A percentile compares a stretch with the other conserved stretches of the same genome.
Conservation (phyloP, 2,113 vertebrate species). For the Riparia riparia region DNA sequence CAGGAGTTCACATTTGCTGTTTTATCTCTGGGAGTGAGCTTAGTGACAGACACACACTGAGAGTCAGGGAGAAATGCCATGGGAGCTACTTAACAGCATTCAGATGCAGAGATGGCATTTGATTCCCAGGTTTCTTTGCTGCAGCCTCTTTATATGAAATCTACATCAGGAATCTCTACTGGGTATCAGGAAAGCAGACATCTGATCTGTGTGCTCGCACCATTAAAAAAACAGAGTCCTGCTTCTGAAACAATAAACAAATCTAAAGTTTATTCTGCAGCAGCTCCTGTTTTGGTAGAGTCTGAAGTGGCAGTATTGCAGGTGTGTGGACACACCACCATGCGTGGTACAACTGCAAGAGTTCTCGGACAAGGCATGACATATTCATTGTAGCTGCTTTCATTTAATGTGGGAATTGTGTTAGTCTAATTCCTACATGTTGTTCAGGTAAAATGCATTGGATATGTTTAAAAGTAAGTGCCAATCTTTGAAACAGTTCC, state of each 20-base stretch:
- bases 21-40: slow-evolving; percentile 76
- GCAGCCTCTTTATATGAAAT: slow-evolving; percentile 56
- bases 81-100: slow-evolving; percentile 71
- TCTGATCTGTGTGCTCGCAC: neutral
- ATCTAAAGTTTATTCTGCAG: slow-evolving; percentile 34
- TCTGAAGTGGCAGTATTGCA: neutral
- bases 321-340: neutral
- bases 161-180: slow-evolving; percentile 57
- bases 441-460: neutral
- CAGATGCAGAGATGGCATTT: slow-evolving; percentile 77
- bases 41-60: slow-evolving; percentile 69
- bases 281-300: slow-evolving; percentile 2
- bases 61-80: slow-evolving; percentile 72
- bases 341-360: accelerated
- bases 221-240: neutral
- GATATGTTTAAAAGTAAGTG: neutral
- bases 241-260: slow-evolving; percentile 55
- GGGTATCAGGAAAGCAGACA: slow-evolving; percentile 39
- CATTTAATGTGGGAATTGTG: neutral
- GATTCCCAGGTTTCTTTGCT: slow-evolving; percentile 54
- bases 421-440: neutral
- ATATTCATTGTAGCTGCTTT: neutral
- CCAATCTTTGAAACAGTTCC: neutral
- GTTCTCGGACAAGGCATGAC: neutral
- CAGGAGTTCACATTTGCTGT: slow-evolving; percentile 73